These are phyloP conservation scores for Erpobdella octoculata DNA, from an alignment of 2,888 invertebrate species.

Conservation along the genomic window DNA sequence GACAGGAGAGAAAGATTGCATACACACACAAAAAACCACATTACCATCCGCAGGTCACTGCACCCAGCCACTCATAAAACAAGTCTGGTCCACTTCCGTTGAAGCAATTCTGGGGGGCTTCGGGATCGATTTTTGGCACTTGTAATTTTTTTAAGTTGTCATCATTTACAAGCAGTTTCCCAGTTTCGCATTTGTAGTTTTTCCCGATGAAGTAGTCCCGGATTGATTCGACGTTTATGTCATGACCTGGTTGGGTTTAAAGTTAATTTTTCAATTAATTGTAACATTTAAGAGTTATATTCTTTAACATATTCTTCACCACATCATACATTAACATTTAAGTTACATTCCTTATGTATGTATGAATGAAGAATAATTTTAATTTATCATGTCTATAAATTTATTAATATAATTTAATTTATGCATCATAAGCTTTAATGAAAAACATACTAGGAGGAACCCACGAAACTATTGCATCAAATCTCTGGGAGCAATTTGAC, in stretches of 20 bases:
- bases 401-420: neutral
- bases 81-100: neutral
- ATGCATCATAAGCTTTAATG: neutral
- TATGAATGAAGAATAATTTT: neutral
- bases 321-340: too few species aligned
- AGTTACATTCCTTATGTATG: too few species aligned
- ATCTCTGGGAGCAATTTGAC: constrained; percentile 2
- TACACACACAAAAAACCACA: neutral
- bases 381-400: neutral
- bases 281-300: too few species aligned
- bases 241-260: neutral
- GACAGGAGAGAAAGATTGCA: neutral
- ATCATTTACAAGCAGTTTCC: neutral
- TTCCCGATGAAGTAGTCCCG: neutral
- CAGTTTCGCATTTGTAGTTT: neutral
- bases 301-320: too few species aligned
- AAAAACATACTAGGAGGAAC: constrained; percentile 7
- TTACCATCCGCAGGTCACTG: constrained; percentile 3
- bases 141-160: neutral
- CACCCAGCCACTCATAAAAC: constrained; percentile 23
- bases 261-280: too few species aligned
- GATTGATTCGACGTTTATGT: neutral
- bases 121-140: constrained; percentile 1
- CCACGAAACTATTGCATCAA: constrained; percentile 22
- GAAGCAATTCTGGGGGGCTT: neutral